Evolutionary conservation across 2,888 invertebrate species (phyloP), one percentile per base, ranked within the genome.

Genomic region (Netelia virgata): DNA sequence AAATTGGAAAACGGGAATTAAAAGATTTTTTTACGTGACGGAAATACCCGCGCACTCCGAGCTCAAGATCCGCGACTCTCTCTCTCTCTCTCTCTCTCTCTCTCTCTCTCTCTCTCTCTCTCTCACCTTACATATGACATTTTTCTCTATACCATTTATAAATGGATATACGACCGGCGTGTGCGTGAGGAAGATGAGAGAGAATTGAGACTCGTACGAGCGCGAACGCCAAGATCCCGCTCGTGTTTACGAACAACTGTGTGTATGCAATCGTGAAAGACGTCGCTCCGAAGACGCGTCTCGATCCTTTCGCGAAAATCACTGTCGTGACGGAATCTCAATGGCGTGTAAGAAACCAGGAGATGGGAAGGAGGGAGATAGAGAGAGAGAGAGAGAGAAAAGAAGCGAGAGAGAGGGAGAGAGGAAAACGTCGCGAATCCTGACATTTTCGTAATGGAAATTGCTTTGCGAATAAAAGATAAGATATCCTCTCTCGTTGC

Each of bases 1-100:
- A 90, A 88, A 90, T 90, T 87, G 89, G 88, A 89, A 88, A 90
- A 89, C 87, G 86, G 74, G 82, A 83, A 85, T 86, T 88, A 88
- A 88, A 89, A 88, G 86, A 88, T 87, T 86, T 88, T 86, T 84
- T 82, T 84, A 84, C 84, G 84, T 84, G 84, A 84, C 84, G 70
- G 74, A 82, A 72, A 84, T 83, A 83, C 73, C 61, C 16, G 72
- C 59, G 43, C 50, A 57, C 47, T 73, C 64, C 36, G 20, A 57
- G 43, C 59, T 43, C 20, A 57, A 50, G 61, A 66, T 76, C 20
- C 57, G 53, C 47, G 68, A 63, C 73, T 75, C 28, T 69, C n/a
- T 66, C 36, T 53, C n/a, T n/a, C n/a, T n/a, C n/a, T n/a, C n/a
- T n/a, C n/a, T n/a, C n/a, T n/a, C n/a, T n/a, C n/a, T n/a, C n/a